A percentile compares a stretch with the other conserved stretches of the same genome.
Evolutionary conservation across 92 coral and sea anemone species (phyloP).

Genomic region (Ricordea florida): DNA sequence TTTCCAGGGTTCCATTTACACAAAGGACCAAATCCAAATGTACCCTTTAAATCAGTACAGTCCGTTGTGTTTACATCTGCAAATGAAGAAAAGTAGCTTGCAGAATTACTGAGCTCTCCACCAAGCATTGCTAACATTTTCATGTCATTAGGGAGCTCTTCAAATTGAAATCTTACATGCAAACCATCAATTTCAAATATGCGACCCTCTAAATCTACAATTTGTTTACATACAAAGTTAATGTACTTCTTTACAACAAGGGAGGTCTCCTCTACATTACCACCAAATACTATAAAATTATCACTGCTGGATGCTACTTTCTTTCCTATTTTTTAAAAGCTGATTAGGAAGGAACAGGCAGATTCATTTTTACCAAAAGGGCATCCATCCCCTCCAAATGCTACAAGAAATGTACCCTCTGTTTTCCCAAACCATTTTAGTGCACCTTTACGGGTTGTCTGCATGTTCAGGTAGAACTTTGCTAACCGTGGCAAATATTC

Average conservation of each 20-base stretch:
- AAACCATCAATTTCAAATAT: slow-evolving; percentile 56
- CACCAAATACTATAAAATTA: slow-evolving; percentile 61
- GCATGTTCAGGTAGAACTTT: slow-evolving; percentile 45
- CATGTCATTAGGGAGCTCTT: slow-evolving; percentile 61
- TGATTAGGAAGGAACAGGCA: slow-evolving; percentile 69
- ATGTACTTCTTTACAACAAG: slow-evolving; percentile 33
- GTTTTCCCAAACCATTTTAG: slow-evolving; percentile 77
- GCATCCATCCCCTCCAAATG: slow-evolving; percentile 72
- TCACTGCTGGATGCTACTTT: slow-evolving; percentile 65
- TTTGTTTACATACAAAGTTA: slow-evolving; percentile 42
- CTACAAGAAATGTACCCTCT: slow-evolving; percentile 66
- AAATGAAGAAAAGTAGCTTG: slow-evolving; percentile 63
- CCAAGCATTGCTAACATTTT: slow-evolving; percentile 49
- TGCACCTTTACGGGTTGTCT: slow-evolving; percentile 34
- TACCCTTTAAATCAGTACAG: slow-evolving; percentile 47
- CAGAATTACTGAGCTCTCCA: slow-evolving; percentile 58
- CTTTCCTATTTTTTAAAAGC: slow-evolving; percentile 70
- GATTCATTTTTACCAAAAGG: slow-evolving; percentile 76
- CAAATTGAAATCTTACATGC: slow-evolving; percentile 55
- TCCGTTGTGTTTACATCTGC: slow-evolving; percentile 57
- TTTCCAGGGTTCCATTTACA: too few relatives aligned
- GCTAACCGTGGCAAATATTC: slow-evolving; percentile 77
- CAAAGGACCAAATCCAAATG: neutral
- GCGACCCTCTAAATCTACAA: slow-evolving; percentile 46
- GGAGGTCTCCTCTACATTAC: slow-evolving; percentile 60